phyloP scores from a whole-genome alignment of 2,888 invertebrate species.

The Heteromyza rotundicornis region DNA sequence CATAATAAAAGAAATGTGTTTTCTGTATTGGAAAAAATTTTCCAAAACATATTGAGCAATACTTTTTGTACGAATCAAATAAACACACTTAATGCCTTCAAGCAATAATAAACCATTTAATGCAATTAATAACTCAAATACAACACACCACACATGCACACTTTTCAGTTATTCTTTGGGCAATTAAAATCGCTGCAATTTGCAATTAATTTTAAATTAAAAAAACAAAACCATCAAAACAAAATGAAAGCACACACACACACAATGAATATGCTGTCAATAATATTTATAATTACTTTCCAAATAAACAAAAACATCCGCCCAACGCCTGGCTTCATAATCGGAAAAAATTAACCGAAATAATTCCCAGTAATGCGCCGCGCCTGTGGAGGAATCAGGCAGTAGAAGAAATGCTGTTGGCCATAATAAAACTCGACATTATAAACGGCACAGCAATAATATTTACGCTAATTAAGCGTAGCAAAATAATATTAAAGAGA shows the following conservation, averaged over 20 bases:
- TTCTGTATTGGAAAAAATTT: no score
- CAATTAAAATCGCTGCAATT: not conserved
- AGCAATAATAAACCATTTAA: not conserved
- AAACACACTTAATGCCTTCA: not conserved
- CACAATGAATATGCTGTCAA: constrained; percentile 50
- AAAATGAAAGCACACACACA: no score
- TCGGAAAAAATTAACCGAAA: no score
- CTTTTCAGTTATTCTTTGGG: not conserved
- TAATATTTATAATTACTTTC: constrained; percentile 56
- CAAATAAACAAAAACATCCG: constrained; percentile 45
- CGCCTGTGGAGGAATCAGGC: no score
- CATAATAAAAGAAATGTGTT: no score
- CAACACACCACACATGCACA: not conserved
- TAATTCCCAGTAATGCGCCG: no score
- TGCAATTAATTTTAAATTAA: constrained; percentile 10
- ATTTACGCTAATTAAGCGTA: constrained; percentile 49
- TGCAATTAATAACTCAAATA: not conserved
- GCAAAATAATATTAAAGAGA: constrained; percentile 55
- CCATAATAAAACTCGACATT: no score
- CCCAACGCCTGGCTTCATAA: constrained; percentile 10
- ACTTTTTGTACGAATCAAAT: no score
- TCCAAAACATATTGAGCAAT: no score
- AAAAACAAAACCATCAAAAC: constrained; percentile 23
- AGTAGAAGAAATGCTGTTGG: no score
- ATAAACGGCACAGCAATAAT: constrained; percentile 42